Conservation (phyloP, 2,888 invertebrate genomes). For the Callimorpha dominula region DNA sequence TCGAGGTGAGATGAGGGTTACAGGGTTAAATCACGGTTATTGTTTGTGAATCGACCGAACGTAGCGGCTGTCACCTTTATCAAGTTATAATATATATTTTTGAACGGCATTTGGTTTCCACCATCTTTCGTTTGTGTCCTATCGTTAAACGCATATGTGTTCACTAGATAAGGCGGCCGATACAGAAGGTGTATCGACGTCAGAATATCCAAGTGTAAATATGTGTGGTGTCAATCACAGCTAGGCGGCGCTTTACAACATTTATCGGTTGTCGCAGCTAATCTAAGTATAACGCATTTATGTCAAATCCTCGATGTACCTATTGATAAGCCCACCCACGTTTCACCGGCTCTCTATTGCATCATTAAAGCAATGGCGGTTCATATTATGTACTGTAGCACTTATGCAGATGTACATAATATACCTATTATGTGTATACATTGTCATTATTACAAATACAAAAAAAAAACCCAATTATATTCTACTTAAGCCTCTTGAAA, state of each 20-base stretch:
- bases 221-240: conserved; percentile 81
- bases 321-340: conserved; percentile 84
- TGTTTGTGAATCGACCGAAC: conserved; percentile 68
- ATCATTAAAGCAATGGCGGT: conserved; percentile 74
- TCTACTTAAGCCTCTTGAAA: too few relatives aligned
- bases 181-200: conserved; percentile 76
- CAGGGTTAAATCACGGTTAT: conserved; percentile 64
- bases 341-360: conserved; percentile 70
- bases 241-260: conserved; percentile 83
- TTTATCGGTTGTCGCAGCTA: conserved; percentile 83
- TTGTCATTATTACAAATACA: background rate
- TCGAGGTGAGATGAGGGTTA: conserved; percentile 82
- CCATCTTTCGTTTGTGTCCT: conserved; percentile 64
- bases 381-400: conserved; percentile 58
- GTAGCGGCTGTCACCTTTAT: conserved; percentile 41
- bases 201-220: conserved; percentile 79
- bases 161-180: conserved; percentile 74
- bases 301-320: conserved; percentile 83
- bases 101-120: conserved; percentile 41
- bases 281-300: conserved; percentile 85
- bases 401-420: conserved; percentile 6
- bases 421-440: background rate
- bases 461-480: too few relatives aligned
- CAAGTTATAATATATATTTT: conserved; percentile 39
- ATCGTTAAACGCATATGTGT: conserved; percentile 71